Conservation (phyloP, 2,113 vertebrate species). For the Hiodon tergisus region DNA sequence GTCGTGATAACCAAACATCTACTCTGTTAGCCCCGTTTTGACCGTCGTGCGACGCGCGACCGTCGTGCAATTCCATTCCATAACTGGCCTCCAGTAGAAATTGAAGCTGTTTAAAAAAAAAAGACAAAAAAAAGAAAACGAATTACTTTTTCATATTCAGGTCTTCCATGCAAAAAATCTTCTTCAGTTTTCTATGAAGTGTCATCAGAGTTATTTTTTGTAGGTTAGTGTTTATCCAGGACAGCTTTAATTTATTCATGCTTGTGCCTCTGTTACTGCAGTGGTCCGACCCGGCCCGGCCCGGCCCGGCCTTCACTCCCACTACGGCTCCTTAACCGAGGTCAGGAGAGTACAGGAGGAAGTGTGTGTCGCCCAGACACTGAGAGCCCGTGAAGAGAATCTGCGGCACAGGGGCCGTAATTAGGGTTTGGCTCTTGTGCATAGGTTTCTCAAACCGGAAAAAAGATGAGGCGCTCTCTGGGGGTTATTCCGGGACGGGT, state of each 20-base stretch:
- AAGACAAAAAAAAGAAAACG: not conserved
- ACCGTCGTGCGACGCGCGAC: no score
- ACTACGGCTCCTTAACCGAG: not conserved
- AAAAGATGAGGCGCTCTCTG: constrained; percentile 23
- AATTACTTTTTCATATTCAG: no score
- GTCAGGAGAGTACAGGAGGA: not conserved
- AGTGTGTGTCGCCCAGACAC: not conserved
- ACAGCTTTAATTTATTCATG: no score
- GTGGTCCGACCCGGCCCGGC: not conserved
- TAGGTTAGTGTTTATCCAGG: no score
- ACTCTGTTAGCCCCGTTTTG: no score
- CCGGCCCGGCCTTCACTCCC: not conserved
- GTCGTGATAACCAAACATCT: no score
- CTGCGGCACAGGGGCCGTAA: constrained; percentile 1
- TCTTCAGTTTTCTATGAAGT: not conserved
- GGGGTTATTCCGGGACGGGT: constrained; percentile 20
- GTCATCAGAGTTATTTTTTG: not conserved
- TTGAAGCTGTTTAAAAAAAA: not conserved
- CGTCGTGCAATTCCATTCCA: no score
- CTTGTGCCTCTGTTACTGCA: no score
- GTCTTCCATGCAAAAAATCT: not conserved
- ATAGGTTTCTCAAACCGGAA: constrained; percentile 29
- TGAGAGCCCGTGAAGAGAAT: constrained; percentile 11
- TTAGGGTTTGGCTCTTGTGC: constrained; percentile 12
- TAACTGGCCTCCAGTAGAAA: no score